phyloP scores from a whole-genome alignment of 1,140 invertebrate species.

The Rhyzopertha dominica region DNA sequence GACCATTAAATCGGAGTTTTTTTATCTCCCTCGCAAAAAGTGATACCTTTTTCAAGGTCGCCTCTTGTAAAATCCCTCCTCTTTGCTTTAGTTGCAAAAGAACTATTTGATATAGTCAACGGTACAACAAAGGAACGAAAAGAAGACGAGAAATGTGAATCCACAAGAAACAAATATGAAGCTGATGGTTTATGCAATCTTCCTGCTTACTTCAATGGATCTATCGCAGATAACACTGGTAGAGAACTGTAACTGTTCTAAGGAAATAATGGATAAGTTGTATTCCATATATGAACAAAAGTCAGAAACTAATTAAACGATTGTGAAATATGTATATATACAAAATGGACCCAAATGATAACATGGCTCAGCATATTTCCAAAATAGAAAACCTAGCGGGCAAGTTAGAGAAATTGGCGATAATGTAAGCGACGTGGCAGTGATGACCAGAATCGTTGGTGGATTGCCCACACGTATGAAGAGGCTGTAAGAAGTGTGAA shows the following conservation, averaged over 20 bases:
- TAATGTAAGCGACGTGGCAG: constrained; percentile 38
- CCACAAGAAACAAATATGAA: too few relatives aligned
- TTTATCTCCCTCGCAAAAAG: too few relatives aligned
- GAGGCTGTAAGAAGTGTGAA: too few relatives aligned
- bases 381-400: constrained; percentile 41
- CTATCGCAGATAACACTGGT: constrained; percentile 37
- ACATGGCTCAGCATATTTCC: constrained; percentile 39
- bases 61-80: too few relatives aligned
- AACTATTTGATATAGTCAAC: constrained; percentile 23
- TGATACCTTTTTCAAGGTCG: too few relatives aligned
- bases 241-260: constrained; percentile 35
- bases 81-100: constrained; percentile 34
- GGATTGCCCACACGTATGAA: constrained; percentile 39
- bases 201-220: constrained; percentile 38
- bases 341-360: constrained; percentile 35
- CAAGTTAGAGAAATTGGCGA: constrained; percentile 38
- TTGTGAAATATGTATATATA: constrained; percentile 43
- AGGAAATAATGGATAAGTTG: constrained; percentile 35
- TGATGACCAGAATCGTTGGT: constrained; percentile 44
- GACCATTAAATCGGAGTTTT: too few relatives aligned
- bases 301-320: constrained; percentile 38
- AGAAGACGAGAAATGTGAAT: constrained; percentile 5
- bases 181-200: constrained; percentile 38
- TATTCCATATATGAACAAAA: constrained; percentile 40
- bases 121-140: constrained; percentile 17